Conservation (phyloP, 2,888 invertebrate genomes). For the Muscina levida region DNA sequence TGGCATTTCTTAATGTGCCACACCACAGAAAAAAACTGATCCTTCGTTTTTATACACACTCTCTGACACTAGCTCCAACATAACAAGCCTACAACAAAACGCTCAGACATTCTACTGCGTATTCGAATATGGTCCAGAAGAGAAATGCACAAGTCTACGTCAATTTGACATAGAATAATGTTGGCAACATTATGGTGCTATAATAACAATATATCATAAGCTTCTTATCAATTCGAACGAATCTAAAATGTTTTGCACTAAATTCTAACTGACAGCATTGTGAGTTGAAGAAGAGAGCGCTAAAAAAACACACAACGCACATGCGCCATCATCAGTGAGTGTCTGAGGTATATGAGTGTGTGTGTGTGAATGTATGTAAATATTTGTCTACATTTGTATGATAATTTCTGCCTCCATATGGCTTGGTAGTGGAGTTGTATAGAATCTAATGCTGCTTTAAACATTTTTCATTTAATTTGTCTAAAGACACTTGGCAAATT, state of each 20-base stretch:
- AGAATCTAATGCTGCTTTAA: constrained; percentile 56
- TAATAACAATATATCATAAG: constrained; percentile 65
- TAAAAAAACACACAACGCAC: not conserved
- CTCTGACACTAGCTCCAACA: too few relatives aligned
- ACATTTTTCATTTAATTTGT: constrained; percentile 65
- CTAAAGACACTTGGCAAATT: constrained; percentile 52
- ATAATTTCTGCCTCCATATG: not conserved
- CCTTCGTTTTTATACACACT: too few relatives aligned
- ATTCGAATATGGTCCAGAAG: too few relatives aligned
- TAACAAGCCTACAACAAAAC: too few relatives aligned
- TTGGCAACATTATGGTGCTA: constrained; percentile 64
- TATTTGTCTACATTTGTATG: too few relatives aligned
- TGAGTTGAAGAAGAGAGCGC: not conserved
- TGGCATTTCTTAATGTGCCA: too few relatives aligned
- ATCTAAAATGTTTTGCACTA: constrained; percentile 63
- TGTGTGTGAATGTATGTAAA: not conserved
- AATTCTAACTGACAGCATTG: constrained; percentile 57
- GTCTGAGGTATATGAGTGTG: not conserved
- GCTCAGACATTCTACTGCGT: too few relatives aligned
- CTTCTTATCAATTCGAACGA: constrained; percentile 56
- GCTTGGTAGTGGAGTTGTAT: constrained; percentile 10
- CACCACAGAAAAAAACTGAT: too few relatives aligned
- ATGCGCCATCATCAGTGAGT: not conserved
- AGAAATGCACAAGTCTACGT: constrained; percentile 56
- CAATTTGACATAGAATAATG: constrained; percentile 64